These are phyloP conservation scores for Chaitophorus viminalis DNA, from an alignment of 2,888 invertebrate genomes.

Conservation along the genomic window DNA sequence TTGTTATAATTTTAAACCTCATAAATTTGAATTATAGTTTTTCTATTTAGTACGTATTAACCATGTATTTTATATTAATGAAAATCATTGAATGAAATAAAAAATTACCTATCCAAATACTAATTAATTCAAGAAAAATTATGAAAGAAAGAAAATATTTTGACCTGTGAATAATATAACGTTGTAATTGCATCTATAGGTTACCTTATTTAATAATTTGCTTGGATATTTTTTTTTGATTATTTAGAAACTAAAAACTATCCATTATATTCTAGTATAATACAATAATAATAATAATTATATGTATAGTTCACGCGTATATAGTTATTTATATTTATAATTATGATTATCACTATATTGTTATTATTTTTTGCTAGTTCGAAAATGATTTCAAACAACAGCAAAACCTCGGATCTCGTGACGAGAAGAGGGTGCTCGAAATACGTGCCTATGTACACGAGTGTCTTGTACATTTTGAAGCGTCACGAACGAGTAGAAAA, in stretches of 20 bases:
- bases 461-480: slow-evolving; percentile 52
- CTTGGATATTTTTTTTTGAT: not conserved
- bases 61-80: too few species aligned
- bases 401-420: slow-evolving; percentile 2
- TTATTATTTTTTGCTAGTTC: slow-evolving; percentile 16
- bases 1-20: too few species aligned
- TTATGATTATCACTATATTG: not conserved
- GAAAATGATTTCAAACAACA: slow-evolving; percentile 28
- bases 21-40: too few species aligned
- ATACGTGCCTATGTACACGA: slow-evolving; percentile 41
- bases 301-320: not conserved
- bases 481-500: slow-evolving; percentile 47
- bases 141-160: too few species aligned
- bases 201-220: not conserved
- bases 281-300: not conserved
- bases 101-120: too few species aligned
- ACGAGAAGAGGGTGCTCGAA: slow-evolving; percentile 42
- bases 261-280: slow-evolving; percentile 15
- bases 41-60: too few species aligned
- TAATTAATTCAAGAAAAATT: too few species aligned
- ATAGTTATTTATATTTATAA: slow-evolving; percentile 34
- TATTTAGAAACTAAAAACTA: not conserved
- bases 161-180: not conserved
- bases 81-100: too few species aligned
- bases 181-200: not conserved